phyloP scores from a whole-genome alignment of 2,888 invertebrate species.

The Phrixothrix hirtus region DNA sequence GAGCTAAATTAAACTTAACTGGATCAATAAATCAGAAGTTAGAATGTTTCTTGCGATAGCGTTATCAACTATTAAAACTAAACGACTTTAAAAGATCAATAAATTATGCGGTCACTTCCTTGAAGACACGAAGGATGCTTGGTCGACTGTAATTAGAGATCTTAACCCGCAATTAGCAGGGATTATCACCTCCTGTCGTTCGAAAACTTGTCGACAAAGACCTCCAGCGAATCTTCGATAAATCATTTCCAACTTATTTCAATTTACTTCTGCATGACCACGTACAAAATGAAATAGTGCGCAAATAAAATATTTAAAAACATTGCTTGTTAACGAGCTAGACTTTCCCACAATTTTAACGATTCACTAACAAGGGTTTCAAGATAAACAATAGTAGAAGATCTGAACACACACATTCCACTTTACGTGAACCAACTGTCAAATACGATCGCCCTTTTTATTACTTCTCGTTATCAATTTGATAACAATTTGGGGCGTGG shows the following conservation, averaged over 20 bases:
- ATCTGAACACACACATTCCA: constrained; percentile 29
- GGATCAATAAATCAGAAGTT: constrained; percentile 31
- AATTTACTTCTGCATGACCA: neutral
- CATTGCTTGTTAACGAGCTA: constrained; percentile 32
- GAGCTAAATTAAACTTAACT: constrained; percentile 19
- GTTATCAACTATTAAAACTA: constrained; percentile 37
- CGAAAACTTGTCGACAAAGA: constrained; percentile 27
- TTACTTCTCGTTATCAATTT: constrained; percentile 34
- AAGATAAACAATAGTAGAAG: constrained; percentile 33
- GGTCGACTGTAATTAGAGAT: constrained; percentile 39
- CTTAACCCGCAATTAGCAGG: constrained; percentile 40
- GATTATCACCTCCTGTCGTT: constrained; percentile 40
- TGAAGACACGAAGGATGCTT: constrained; percentile 17
- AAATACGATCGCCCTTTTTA: constrained; percentile 38
- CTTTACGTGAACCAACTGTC: constrained; percentile 37
- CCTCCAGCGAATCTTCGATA: constrained; percentile 20
- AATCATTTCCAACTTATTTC: constrained; percentile 15
- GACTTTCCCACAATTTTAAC: constrained; percentile 40
- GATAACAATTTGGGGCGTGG: constrained; percentile 35
- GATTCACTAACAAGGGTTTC: constrained; percentile 37
- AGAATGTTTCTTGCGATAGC: constrained; percentile 32
- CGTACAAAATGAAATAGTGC: too few species aligned
- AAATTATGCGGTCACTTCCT: constrained; percentile 35
- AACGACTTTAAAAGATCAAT: constrained; percentile 33
- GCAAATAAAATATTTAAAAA: constrained; percentile 21